Conservation (phyloP, 2,797 vertebrate species). For the Amblyraja radiata region DNA sequence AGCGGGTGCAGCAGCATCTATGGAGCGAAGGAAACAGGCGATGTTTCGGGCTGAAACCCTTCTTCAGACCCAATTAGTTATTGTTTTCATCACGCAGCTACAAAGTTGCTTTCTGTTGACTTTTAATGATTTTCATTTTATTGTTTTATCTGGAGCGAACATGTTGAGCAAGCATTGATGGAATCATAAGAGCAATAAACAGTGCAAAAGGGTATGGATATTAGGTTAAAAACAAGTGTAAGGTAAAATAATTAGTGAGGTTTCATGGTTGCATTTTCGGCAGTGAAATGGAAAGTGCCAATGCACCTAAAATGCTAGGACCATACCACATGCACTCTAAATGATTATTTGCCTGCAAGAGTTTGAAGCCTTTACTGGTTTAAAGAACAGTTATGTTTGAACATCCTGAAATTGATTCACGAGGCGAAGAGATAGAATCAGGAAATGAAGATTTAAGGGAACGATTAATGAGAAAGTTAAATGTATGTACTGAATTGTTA, state of each 20-base stretch:
- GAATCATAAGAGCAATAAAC: background rate
- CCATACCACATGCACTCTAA: background rate
- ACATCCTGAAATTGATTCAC: constrained; percentile 7
- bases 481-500: background rate
- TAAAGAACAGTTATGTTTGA: background rate
- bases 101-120: background rate
- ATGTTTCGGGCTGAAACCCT: too few species aligned
- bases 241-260: background rate
- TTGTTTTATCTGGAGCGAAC: background rate
- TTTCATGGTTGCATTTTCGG: background rate
- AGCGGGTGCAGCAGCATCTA: too few species aligned
- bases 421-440: background rate
- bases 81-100: background rate
- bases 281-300: background rate
- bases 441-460: background rate
- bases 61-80: too few species aligned
- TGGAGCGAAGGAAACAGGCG: too few species aligned
- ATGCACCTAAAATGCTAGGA: background rate
- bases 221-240: background rate
- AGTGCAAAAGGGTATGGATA: background rate
- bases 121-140: background rate
- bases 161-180: background rate
- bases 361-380: background rate
- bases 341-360: background rate
- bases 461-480: background rate